phyloP scores from a whole-genome alignment of 2,113 vertebrate genomes.

The Varanus salvator region DNA sequence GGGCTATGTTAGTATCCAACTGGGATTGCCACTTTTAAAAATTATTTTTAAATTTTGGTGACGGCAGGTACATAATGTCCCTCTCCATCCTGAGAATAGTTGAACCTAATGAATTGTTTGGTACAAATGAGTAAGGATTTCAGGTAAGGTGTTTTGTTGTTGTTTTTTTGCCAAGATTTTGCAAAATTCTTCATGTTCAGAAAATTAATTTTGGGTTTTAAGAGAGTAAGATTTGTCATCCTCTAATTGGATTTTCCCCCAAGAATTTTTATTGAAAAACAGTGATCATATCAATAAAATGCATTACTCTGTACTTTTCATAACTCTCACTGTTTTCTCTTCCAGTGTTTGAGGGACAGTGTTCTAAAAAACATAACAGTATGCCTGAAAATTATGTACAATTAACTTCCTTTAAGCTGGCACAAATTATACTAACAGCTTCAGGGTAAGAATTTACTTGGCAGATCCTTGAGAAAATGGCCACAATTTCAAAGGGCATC shows the following conservation, averaged over 20 bases:
- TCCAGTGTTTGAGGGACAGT: neutral
- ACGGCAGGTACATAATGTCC: too few species aligned
- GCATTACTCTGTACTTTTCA: neutral
- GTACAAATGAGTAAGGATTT: too few species aligned
- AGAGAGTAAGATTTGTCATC: neutral
- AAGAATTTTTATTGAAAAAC: neutral
- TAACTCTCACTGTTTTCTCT: neutral
- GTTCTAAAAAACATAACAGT: constrained; percentile 3
- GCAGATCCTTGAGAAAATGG: constrained; percentile 10
- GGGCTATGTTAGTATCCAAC: too few species aligned
- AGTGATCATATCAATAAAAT: neutral
- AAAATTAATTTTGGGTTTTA: neutral
- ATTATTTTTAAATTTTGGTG: too few species aligned
- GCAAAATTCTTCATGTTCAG: neutral
- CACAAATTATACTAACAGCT: constrained; percentile 5
- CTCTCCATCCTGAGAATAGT: too few species aligned
- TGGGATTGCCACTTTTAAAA: too few species aligned
- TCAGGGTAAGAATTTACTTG: constrained; percentile 32
- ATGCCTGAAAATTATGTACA: constrained; percentile 10
- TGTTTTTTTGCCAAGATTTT: neutral
- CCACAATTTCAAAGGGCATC: constrained; percentile 20
- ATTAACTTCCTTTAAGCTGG: constrained; percentile 1
- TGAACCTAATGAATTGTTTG: too few species aligned
- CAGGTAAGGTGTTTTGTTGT: too few species aligned
- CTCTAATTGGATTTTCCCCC: neutral